Conservation (phyloP, 1,140 invertebrate genomes). For the Pristionchus pacificus region DNA sequence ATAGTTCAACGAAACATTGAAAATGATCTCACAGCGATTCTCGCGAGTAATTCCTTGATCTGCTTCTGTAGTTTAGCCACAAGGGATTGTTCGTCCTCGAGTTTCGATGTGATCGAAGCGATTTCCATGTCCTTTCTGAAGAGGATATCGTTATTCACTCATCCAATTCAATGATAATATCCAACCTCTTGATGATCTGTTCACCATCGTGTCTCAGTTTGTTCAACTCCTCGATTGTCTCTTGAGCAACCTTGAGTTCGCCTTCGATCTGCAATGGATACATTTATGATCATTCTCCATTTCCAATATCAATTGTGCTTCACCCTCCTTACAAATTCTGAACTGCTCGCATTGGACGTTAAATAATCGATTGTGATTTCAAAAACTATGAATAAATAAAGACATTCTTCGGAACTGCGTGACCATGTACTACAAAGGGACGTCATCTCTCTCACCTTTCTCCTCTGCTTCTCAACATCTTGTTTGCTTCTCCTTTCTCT, state of each 20-base stretch:
- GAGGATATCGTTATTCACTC: background rate
- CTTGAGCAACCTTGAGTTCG: conserved; percentile 91
- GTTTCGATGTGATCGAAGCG: conserved; percentile 64
- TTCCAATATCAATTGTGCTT: too few relatives aligned
- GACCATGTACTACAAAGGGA: too few relatives aligned
- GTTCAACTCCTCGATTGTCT: conserved; percentile 53
- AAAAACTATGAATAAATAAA: too few relatives aligned
- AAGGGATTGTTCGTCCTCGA: conserved; percentile 94
- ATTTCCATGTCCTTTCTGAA: conserved; percentile 49
- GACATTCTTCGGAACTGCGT: too few relatives aligned
- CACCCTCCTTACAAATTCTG: too few relatives aligned
- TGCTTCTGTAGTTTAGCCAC: conserved; percentile 93
- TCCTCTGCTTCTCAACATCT: conserved; percentile 95
- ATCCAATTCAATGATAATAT: background rate
- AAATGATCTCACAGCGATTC: conserved; percentile 24
- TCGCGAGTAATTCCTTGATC: conserved; percentile 89
- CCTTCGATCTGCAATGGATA: conserved; percentile 75
- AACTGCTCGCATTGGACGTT: too few relatives aligned
- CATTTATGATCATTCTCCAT: too few relatives aligned
- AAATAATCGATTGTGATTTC: too few relatives aligned
- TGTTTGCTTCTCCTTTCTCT: conserved; percentile 95
- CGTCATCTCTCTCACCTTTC: conserved; percentile 85
- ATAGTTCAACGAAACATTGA: too few relatives aligned
- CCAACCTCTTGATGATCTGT: conserved; percentile 47
- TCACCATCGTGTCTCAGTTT: conserved; percentile 46